Percentiles rank a stretch among this genome's conserved stretches.
Conservation (phyloP, 1,140 invertebrate species). For the Papilio helenus region DNA sequence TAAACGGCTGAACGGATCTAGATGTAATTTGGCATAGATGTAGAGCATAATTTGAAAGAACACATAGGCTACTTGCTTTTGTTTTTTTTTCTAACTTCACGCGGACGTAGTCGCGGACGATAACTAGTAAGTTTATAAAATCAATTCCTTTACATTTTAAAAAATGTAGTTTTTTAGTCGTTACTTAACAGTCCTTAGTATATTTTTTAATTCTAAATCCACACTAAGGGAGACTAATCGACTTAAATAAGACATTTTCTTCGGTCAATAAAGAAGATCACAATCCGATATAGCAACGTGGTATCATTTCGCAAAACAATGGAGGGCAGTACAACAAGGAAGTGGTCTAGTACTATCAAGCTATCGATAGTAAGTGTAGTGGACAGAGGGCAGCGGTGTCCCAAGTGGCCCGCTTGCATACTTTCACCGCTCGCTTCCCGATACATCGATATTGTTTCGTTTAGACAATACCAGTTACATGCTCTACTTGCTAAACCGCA, state of each 20-base stretch:
- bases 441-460: slow-evolving; percentile 48
- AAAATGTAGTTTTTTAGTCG: too few relatives aligned
- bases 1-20: too few relatives aligned
- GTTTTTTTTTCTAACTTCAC: too few relatives aligned
- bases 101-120: too few relatives aligned
- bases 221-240: too few relatives aligned
- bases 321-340: slow-evolving; percentile 57
- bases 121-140: too few relatives aligned
- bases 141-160: too few relatives aligned
- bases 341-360: slow-evolving; percentile 50
- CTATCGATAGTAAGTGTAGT: slow-evolving; percentile 58
- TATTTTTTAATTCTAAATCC: not conserved
- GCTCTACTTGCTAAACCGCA: slow-evolving; percentile 36
- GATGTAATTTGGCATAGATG: too few relatives aligned
- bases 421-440: slow-evolving; percentile 73
- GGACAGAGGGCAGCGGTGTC: slow-evolving; percentile 74
- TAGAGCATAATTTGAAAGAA: too few relatives aligned
- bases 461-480: slow-evolving; percentile 38
- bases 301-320: slow-evolving; percentile 61
- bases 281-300: slow-evolving; percentile 47
- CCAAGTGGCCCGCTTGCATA: slow-evolving; percentile 70
- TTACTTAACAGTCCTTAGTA: not conserved
- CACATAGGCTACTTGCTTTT: too few relatives aligned
- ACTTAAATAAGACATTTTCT: slow-evolving; percentile 14
- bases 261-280: slow-evolving; percentile 35